A percentile compares a stretch with the other conserved stretches of the same genome.
These are phyloP conservation scores for Felis chaus DNA, from an alignment of 2,113 vertebrate genomes.

Conservation along the genomic window DNA sequence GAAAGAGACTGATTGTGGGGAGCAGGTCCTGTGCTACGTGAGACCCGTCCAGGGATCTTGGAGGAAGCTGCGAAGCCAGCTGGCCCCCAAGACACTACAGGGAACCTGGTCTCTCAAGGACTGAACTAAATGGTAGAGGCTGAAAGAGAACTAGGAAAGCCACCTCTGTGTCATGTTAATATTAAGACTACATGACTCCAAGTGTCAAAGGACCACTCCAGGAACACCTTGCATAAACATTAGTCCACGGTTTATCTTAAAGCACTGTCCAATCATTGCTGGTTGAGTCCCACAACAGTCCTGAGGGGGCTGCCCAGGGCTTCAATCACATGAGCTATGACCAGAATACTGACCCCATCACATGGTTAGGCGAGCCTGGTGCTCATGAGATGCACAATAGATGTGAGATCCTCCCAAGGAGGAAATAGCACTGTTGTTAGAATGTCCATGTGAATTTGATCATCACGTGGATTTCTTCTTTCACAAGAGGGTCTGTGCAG, in stretches of 20 bases:
- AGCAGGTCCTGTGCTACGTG: not conserved
- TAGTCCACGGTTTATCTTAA: not conserved
- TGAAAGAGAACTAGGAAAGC: not conserved
- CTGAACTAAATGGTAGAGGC: not conserved
- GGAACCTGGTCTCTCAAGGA: not conserved
- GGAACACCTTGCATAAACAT: not conserved
- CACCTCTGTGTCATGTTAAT: not conserved
- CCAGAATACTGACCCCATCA: not conserved
- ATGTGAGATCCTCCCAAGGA: not conserved
- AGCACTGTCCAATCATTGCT: not conserved
- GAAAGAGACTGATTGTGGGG: not conserved
- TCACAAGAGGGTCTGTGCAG: not conserved
- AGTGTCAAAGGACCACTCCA: not conserved
- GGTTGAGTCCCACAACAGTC: not conserved
- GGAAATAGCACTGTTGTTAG: not conserved
- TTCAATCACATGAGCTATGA: not conserved
- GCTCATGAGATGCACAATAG: not conserved
- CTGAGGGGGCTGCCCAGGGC: not conserved
- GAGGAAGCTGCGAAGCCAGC: too few relatives aligned
- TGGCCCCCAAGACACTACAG: too few relatives aligned
- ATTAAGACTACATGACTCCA: not conserved
- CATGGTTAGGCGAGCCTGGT: not conserved
- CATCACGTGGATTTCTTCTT: not conserved
- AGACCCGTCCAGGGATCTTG: fast-evolving
- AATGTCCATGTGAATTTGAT: not conserved